A percentile compares a stretch with the other conserved stretches of the same genome.
Evolutionary conservation across 2,888 invertebrate genomes (phyloP).

Genomic region (Dinocampus coccinellae): DNA sequence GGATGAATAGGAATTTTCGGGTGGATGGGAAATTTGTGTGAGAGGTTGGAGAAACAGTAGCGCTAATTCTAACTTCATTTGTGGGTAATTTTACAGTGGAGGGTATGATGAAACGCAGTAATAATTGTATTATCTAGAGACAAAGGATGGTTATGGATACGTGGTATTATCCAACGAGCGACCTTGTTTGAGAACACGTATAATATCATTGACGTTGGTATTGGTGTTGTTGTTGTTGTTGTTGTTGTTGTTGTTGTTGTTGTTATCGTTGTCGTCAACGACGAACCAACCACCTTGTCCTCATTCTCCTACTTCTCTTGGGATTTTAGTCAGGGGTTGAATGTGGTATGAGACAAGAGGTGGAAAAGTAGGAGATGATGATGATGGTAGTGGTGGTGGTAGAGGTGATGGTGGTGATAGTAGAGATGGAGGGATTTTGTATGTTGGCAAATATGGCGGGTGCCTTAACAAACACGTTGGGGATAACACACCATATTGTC

Average conservation of each 20-base stretch:
- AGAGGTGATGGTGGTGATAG: background rate
- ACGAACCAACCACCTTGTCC: conserved; percentile 38
- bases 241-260: conserved; percentile 23
- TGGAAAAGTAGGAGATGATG: conserved; percentile 45
- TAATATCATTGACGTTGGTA: conserved; percentile 30
- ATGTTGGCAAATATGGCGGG: conserved; percentile 63
- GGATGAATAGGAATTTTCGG: conserved; percentile 33
- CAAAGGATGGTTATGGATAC: conserved; percentile 70
- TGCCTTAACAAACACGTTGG: conserved; percentile 59
- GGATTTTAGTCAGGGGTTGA: conserved; percentile 48
- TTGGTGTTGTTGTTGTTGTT: conserved; percentile 30
- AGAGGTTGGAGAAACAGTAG: conserved; percentile 13
- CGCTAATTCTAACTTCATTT: conserved; percentile 69
- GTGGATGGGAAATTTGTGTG: conserved; percentile 35
- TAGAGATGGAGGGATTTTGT: conserved; percentile 42
- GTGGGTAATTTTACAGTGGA: conserved; percentile 67
- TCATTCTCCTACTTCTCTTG: conserved; percentile 43
- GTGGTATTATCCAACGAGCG: conserved; percentile 55
- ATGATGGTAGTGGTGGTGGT: no score
- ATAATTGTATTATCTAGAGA: conserved; percentile 67
- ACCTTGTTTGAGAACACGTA: conserved; percentile 14
- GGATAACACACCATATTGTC: conserved; percentile 56
- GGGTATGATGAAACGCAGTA: conserved; percentile 69
- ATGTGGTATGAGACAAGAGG: conserved; percentile 59
- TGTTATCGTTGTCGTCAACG: conserved; percentile 32